Conservation (phyloP, 2,888 invertebrate genomes). For the Apotomis turbidana region DNA sequence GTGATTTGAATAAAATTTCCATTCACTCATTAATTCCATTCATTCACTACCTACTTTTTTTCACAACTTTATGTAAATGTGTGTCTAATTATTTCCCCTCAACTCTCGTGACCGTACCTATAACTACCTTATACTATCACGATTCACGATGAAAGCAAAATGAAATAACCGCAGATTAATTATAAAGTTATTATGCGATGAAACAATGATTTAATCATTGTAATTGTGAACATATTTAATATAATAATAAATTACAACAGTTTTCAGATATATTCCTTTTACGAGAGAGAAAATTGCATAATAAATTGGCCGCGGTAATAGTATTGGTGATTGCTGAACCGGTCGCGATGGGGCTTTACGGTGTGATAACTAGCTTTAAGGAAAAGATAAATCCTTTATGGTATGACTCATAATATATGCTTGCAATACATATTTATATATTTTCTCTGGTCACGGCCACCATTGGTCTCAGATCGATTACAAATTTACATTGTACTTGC, state of each 20-base stretch:
- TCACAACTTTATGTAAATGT: too few species aligned
- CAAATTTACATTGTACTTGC: too few species aligned
- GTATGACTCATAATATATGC: background rate
- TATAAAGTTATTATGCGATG: background rate
- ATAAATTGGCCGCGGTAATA: slow-evolving; percentile 10
- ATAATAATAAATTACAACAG: slow-evolving; percentile 8
- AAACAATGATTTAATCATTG: background rate
- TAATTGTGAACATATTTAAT: background rate
- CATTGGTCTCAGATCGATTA: too few species aligned
- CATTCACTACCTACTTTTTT: too few species aligned
- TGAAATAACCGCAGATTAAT: background rate
- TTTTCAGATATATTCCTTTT: slow-evolving; percentile 4
- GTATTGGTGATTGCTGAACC: slow-evolving; percentile 10
- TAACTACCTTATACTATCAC: too few species aligned
- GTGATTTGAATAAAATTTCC: too few species aligned
- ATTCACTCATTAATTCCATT: too few species aligned
- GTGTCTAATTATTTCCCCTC: too few species aligned
- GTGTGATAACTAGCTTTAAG: slow-evolving; percentile 7
- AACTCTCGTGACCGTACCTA: too few species aligned
- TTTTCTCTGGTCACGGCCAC: too few species aligned
- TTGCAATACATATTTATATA: background rate
- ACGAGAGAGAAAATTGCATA: slow-evolving; percentile 25
- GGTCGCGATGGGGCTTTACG: slow-evolving; percentile 14
- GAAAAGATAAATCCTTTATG: slow-evolving; percentile 4
- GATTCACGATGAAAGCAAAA: too few species aligned